Conservation (phyloP, 2,113 vertebrate genomes). For the Chloropsis hardwickii region DNA sequence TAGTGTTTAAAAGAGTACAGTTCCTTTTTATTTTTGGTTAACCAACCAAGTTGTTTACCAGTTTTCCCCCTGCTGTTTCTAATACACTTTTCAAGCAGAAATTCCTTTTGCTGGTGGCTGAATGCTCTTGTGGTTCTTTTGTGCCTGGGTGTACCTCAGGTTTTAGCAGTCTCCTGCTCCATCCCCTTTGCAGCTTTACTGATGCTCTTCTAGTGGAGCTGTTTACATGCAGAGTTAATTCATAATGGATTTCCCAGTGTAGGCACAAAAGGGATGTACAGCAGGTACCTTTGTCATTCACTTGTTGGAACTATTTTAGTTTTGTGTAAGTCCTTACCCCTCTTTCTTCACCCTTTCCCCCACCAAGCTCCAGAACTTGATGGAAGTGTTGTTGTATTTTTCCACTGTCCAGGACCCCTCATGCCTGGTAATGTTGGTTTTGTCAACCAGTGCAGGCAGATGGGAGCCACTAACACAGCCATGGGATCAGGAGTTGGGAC, state of each 20-base stretch:
- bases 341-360: not conserved
- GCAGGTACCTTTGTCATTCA: not conserved
- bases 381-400: not conserved
- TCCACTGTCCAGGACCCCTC: not conserved
- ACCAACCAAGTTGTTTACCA: not conserved
- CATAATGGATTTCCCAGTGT: not conserved
- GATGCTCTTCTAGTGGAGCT: not conserved
- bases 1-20: not conserved
- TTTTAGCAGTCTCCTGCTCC: not conserved
- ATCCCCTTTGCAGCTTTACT: not conserved
- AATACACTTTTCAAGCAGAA: not conserved
- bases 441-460: not conserved
- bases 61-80: not conserved
- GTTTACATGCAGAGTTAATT: not conserved
- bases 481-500: not conserved
- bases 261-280: rapidly evolving
- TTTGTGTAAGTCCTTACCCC: not conserved
- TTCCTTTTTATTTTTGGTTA: not conserved
- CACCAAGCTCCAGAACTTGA: not conserved
- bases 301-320: not conserved
- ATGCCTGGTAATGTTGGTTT: rapidly evolving
- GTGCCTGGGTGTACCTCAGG: not conserved
- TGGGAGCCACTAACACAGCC: not conserved
- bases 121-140: not conserved
- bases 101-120: not conserved